These are phyloP conservation scores for Oophaga pumilio DNA, from an alignment of 2,113 vertebrate genomes.

Conservation along the genomic window DNA sequence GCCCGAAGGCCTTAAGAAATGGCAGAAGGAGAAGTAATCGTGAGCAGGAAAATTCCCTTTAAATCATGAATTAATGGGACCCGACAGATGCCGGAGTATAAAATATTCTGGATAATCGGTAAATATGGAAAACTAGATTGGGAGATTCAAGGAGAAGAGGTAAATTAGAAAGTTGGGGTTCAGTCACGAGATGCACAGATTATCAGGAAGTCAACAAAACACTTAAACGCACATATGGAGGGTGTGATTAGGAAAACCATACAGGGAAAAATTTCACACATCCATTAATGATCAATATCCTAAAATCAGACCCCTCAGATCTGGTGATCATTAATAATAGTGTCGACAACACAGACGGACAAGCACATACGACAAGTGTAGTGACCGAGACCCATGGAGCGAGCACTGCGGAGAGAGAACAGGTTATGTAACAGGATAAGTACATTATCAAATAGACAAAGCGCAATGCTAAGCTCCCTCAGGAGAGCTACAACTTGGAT, in stretches of 20 bases:
- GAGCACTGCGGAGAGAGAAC: constrained; percentile 25
- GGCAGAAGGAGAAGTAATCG: background rate
- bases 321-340: background rate
- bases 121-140: background rate
- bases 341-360: background rate
- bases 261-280: background rate
- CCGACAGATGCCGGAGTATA: background rate
- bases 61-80: background rate
- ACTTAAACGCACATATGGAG: background rate
- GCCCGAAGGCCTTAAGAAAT: background rate
- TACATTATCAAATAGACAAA: constrained; percentile 24
- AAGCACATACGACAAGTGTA: background rate
- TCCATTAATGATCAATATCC: background rate
- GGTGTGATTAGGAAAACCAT: background rate
- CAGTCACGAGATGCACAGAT: background rate
- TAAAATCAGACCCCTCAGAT: background rate
- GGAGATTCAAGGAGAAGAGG: background rate
- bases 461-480: background rate
- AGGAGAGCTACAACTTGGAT: background rate
- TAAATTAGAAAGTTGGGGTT: background rate
- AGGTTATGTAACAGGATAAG: constrained; percentile 23
- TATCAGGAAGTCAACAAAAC: background rate
- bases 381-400: constrained; percentile 9
- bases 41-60: background rate
- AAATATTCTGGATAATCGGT: background rate